Evolutionary conservation across 92 coral and sea anemone genomes (phyloP).

Genomic region (Zoanthus solanderi): DNA sequence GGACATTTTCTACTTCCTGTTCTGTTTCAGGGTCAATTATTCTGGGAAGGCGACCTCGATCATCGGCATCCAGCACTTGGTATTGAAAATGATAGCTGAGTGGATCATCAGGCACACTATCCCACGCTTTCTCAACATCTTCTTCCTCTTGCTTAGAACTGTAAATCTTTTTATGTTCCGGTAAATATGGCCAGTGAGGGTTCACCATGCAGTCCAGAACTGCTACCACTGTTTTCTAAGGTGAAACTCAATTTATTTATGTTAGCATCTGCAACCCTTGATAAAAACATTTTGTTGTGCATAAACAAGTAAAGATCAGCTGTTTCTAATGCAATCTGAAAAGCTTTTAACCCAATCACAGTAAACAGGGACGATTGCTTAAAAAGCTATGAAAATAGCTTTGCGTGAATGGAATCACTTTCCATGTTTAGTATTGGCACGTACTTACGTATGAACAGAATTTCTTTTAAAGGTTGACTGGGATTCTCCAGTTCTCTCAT

Average conservation of each 20-base stretch:
- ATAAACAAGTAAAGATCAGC: neutral
- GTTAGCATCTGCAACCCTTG: too few species aligned
- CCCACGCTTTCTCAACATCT: conserved; percentile 87
- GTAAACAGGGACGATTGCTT: neutral
- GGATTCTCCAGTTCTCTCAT: neutral
- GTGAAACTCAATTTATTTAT: neutral
- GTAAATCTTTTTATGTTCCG: conserved; percentile 67
- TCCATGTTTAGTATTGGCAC: neutral
- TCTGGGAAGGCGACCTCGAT: conserved; percentile 72
- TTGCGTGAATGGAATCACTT: too few species aligned
- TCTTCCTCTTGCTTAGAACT: conserved; percentile 66
- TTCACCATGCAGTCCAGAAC: conserved; percentile 83
- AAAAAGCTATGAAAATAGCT: too few species aligned
- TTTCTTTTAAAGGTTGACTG: too few species aligned
- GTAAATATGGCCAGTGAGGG: conserved; percentile 93
- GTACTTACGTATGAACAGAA: too few species aligned
- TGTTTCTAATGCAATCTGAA: neutral
- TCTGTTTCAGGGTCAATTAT: conserved; percentile 48
- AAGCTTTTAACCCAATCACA: neutral
- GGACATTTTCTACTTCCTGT: conserved; percentile 40
- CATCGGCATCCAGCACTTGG: conserved; percentile 84
- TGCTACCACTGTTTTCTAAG: conserved; percentile 89
- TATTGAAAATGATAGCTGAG: conserved; percentile 80
- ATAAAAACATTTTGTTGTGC: too few species aligned
- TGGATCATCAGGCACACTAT: conserved; percentile 89